phyloP scores from a whole-genome alignment of 2,888 invertebrate species.

The Byasa hedistus region DNA sequence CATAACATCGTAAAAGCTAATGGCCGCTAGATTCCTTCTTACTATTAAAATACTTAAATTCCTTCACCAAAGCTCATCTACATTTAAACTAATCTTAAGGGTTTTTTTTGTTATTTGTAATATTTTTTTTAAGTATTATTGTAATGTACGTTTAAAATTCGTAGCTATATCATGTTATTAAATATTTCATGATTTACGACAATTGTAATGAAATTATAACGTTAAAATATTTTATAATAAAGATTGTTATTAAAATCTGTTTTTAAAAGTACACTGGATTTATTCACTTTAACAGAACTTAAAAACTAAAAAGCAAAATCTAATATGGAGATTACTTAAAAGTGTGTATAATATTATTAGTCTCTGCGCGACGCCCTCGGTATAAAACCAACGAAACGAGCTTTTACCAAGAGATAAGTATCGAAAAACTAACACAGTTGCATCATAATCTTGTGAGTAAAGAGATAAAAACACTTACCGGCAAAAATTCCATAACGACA shows the following conservation, averaged over 20 bases:
- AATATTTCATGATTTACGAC: no score
- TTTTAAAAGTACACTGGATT: no score
- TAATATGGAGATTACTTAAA: not conserved
- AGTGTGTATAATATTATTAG: not conserved
- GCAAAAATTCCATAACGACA: slow-evolving; percentile 61
- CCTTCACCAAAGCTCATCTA: not conserved
- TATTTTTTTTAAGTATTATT: not conserved
- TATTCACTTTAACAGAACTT: no score
- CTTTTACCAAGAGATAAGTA: slow-evolving; percentile 21
- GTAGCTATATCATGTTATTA: not conserved
- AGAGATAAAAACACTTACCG: slow-evolving; percentile 53
- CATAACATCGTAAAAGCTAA: slow-evolving; percentile 26
- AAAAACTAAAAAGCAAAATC: not conserved
- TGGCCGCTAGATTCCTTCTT: slow-evolving; percentile 8
- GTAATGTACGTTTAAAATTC: not conserved
- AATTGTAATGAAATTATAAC: no score
- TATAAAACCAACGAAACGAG: slow-evolving; percentile 3
- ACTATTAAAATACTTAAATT: slow-evolving; percentile 3
- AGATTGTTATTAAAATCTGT: no score
- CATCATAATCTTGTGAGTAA: slow-evolving; percentile 1
- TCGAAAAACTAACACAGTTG: slow-evolving; percentile 3
- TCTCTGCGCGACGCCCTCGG: not conserved
- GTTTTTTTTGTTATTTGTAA: not conserved
- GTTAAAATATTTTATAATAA: no score
- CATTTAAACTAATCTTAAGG: not conserved